phyloP scores from a whole-genome alignment of 30 jellyfish, hydroid and myxozoan genomes.

The Turritopsis dohrnii region DNA sequence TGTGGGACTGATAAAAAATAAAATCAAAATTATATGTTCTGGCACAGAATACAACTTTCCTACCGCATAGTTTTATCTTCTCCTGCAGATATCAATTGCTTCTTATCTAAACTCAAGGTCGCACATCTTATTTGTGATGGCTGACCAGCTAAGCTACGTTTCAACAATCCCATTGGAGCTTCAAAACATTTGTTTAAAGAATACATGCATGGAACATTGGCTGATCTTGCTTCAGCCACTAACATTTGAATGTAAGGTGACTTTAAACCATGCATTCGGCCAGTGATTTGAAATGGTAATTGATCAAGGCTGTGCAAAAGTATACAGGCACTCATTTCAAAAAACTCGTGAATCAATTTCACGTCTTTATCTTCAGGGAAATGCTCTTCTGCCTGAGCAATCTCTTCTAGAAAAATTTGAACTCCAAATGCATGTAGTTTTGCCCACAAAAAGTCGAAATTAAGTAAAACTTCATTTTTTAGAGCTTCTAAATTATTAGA shows the following conservation, averaged over 20 bases:
- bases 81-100: constrained; percentile 38
- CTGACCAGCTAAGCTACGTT: constrained; percentile 62
- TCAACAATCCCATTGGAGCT: constrained; percentile 59
- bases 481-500: constrained; percentile 38
- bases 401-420: constrained; percentile 36
- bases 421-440: constrained; percentile 50
- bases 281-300: constrained; percentile 51
- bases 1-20: not conserved
- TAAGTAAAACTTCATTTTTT: constrained; percentile 46
- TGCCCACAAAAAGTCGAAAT: constrained; percentile 53
- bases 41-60: not conserved
- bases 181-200: constrained; percentile 55
- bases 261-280: constrained; percentile 36
- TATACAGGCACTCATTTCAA: constrained; percentile 50
- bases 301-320: constrained; percentile 61
- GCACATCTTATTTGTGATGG: constrained; percentile 33
- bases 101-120: constrained; percentile 39
- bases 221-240: constrained; percentile 37
- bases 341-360: constrained; percentile 33
- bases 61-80: constrained; percentile 54
- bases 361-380: constrained; percentile 53
- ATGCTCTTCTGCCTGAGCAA: constrained; percentile 34
- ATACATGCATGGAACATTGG: constrained; percentile 54
- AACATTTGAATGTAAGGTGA: not conserved
- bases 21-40: not conserved